A percentile compares a stretch with the other conserved stretches of the same genome.
Conservation (phyloP, 2,113 vertebrate genomes). For the Zosterops borbonicus region DNA sequence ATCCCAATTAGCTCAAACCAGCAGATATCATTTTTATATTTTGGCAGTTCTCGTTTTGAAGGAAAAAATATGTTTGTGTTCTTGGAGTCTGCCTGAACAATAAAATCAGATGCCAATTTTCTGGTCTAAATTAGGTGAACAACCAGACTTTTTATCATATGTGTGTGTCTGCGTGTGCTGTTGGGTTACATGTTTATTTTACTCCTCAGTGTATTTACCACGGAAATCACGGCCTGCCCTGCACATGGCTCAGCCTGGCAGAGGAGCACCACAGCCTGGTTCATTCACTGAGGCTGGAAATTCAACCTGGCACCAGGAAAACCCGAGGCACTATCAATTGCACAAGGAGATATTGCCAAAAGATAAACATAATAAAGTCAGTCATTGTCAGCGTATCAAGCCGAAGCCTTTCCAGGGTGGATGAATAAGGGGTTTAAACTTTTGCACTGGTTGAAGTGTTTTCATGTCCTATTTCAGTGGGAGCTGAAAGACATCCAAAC, state of each 20-base stretch:
- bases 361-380: conserved; percentile 58
- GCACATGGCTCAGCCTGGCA: conserved; percentile 38
- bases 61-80: conserved; percentile 66
- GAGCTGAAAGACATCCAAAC: conserved; percentile 26
- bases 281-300: conserved; percentile 36
- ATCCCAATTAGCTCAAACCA: conserved; percentile 45
- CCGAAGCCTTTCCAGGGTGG: background rate
- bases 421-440: conserved; percentile 50
- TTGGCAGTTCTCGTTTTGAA: conserved; percentile 34
- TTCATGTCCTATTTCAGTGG: background rate
- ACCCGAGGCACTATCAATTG: background rate
- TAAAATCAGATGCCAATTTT: conserved; percentile 68
- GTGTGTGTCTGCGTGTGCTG: conserved; percentile 39
- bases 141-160: conserved; percentile 31
- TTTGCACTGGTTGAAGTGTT: conserved; percentile 31
- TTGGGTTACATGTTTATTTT: conserved; percentile 27
- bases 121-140: conserved; percentile 70
- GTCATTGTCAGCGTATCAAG: background rate
- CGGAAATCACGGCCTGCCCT: conserved; percentile 3
- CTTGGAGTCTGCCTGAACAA: conserved; percentile 57
- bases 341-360: conserved; percentile 43
- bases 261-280: background rate
- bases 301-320: conserved; percentile 48
- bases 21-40: conserved; percentile 59
- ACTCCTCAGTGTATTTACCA: background rate